Evolutionary conservation across 1,140 invertebrate genomes (phyloP).

Genomic region (Pseudoatta argentina): DNA sequence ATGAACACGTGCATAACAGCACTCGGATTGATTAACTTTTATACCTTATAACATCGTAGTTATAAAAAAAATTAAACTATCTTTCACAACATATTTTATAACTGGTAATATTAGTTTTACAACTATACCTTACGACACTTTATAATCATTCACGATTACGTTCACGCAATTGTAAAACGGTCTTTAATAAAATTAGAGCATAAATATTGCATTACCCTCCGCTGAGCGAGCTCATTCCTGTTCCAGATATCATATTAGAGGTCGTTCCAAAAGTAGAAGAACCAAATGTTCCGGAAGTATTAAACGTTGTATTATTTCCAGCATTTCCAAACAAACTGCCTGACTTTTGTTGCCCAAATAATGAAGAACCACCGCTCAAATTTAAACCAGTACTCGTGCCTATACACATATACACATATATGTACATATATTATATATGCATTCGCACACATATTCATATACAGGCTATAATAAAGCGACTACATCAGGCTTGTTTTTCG

Average conservation of each 20-base stretch:
- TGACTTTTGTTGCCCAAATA: slow-evolving; percentile 87
- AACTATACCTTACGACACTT: too few relatives aligned
- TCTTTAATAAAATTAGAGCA: not conserved
- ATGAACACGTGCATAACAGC: too few relatives aligned
- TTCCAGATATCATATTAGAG: slow-evolving; percentile 78
- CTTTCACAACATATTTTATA: too few relatives aligned
- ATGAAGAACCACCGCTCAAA: slow-evolving; percentile 83
- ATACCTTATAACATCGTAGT: too few relatives aligned
- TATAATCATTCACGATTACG: too few relatives aligned
- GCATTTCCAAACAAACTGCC: slow-evolving; percentile 88
- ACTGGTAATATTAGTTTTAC: too few relatives aligned
- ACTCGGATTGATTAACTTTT: too few relatives aligned
- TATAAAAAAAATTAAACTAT: too few relatives aligned
- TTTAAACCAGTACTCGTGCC: slow-evolving; percentile 82
- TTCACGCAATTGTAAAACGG: too few relatives aligned
- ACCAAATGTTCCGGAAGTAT: slow-evolving; percentile 82
- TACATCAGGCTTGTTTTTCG: too few relatives aligned
- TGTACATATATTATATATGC: not conserved
- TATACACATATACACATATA: slow-evolving; percentile 38
- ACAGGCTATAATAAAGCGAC: too few relatives aligned
- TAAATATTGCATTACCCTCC: slow-evolving; percentile 75
- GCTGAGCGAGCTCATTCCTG: slow-evolving; percentile 79
- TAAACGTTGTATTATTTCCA: slow-evolving; percentile 78
- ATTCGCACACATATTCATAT: too few relatives aligned
- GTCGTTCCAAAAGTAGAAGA: slow-evolving; percentile 82